Evolutionary conservation across 2,113 vertebrate genomes (phyloP).

Genomic region (Coturnix japonica): DNA sequence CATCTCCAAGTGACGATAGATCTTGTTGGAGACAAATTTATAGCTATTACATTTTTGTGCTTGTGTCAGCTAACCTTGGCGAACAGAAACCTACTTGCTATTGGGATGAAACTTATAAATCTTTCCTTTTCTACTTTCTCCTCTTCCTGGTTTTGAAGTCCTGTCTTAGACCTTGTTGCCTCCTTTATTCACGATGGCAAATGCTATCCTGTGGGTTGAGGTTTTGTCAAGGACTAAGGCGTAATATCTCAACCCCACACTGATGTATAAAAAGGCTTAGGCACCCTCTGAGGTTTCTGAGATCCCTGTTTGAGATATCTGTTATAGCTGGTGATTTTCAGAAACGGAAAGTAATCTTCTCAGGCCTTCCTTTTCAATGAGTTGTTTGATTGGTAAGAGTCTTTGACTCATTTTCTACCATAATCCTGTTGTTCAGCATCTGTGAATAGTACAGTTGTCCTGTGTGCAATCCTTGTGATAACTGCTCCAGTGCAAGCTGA

Average conservation of each 20-base stretch:
- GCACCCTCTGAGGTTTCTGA: background rate
- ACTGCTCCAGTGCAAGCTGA: background rate
- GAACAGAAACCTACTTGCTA: conserved; percentile 41
- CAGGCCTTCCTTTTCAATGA: background rate
- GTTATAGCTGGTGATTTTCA: background rate
- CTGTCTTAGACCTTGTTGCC: conserved; percentile 58
- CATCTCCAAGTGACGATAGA: conserved; percentile 60
- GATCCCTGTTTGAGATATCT: background rate
- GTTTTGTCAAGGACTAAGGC: conserved; percentile 19
- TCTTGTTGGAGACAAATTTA: conserved; percentile 74
- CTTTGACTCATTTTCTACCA: background rate
- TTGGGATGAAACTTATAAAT: conserved; percentile 71
- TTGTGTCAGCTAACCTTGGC: conserved; percentile 78
- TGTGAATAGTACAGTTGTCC: background rate
- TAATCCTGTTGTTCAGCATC: background rate
- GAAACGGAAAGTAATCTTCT: conserved; percentile 10
- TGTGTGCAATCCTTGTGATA: background rate
- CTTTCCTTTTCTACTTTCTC: conserved; percentile 16
- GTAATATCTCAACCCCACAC: conserved; percentile 21
- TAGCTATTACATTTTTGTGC: conserved; percentile 66
- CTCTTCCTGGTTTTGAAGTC: conserved; percentile 55
- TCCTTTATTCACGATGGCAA: conserved; percentile 56
- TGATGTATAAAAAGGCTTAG: background rate
- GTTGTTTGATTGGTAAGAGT: background rate
- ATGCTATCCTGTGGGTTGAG: conserved; percentile 6